phyloP scores from a whole-genome alignment of 2,888 invertebrate species.

The Anarsia innoxiella region DNA sequence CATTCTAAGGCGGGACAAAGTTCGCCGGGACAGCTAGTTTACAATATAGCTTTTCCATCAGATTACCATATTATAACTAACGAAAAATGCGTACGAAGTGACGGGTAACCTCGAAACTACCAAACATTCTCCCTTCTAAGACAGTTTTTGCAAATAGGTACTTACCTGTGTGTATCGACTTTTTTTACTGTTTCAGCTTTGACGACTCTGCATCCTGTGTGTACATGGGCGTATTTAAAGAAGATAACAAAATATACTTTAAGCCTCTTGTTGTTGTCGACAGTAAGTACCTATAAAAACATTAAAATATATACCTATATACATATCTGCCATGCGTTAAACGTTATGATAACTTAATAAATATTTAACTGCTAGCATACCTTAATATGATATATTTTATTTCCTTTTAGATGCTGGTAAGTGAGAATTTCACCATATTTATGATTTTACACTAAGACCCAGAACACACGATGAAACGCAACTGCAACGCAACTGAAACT shows the following conservation, averaged over 20 bases:
- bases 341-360: constrained; percentile 9
- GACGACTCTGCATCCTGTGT: constrained; percentile 40
- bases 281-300: constrained; percentile 29
- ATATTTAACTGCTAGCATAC: constrained; percentile 4
- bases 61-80: neutral
- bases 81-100: too few relatives aligned
- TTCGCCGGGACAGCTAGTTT: too few relatives aligned
- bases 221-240: constrained; percentile 41
- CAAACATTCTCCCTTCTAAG: neutral
- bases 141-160: too few relatives aligned
- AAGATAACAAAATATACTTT: constrained; percentile 17
- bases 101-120: neutral
- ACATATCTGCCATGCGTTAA: too few relatives aligned
- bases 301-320: neutral
- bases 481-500: too few relatives aligned
- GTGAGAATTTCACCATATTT: too few relatives aligned
- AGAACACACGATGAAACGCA: too few relatives aligned
- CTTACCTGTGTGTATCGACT: too few relatives aligned
- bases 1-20: too few relatives aligned
- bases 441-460: too few relatives aligned
- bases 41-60: neutral
- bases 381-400: neutral
- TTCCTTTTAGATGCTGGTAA: neutral
- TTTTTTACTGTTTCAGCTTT: constrained; percentile 30
- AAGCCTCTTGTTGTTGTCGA: constrained; percentile 41